Percentiles rank a stretch among this genome's conserved stretches.
Evolutionary conservation across 2,797 vertebrate species (phyloP).

Genomic region (Pelochelys cantorii): DNA sequence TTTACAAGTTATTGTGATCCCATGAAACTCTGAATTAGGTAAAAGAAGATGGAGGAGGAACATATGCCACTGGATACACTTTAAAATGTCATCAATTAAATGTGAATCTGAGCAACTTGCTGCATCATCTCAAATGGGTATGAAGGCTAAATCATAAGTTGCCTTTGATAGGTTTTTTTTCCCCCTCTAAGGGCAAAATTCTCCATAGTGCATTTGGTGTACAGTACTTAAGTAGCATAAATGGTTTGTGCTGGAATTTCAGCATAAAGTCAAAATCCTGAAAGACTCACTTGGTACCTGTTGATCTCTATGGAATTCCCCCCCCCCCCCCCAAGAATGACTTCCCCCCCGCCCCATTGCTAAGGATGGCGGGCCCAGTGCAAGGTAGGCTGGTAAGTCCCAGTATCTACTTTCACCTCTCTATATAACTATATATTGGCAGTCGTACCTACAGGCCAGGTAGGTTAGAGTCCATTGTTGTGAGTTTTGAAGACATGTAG

Average conservation of each 20-base stretch:
- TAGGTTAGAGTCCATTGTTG: not conserved
- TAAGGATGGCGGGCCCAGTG: no score
- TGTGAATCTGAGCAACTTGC: not conserved
- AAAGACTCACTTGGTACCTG: not conserved
- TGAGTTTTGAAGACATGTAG: not conserved
- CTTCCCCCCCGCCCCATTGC: no score
- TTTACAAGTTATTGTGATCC: not conserved
- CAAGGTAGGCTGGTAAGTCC: no score
- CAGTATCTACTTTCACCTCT: no score
- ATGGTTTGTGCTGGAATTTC: not conserved
- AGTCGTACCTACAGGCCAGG: not conserved
- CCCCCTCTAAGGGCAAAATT: not conserved
- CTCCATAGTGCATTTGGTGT: not conserved
- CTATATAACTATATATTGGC: fast-evolving
- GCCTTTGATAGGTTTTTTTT: not conserved
- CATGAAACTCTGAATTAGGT: not conserved
- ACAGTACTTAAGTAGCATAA: not conserved
- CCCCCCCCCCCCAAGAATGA: no score
- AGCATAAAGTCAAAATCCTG: not conserved
- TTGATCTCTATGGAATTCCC: not conserved
- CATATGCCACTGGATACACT: not conserved
- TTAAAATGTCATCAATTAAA: slow-evolving; percentile 11
- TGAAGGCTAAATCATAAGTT: not conserved
- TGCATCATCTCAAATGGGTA: not conserved
- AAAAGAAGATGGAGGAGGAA: slow-evolving; percentile 19